Base-by-base conservation (phyloP, 1,140 invertebrate genomes). In the Cherax destructor region DNA sequence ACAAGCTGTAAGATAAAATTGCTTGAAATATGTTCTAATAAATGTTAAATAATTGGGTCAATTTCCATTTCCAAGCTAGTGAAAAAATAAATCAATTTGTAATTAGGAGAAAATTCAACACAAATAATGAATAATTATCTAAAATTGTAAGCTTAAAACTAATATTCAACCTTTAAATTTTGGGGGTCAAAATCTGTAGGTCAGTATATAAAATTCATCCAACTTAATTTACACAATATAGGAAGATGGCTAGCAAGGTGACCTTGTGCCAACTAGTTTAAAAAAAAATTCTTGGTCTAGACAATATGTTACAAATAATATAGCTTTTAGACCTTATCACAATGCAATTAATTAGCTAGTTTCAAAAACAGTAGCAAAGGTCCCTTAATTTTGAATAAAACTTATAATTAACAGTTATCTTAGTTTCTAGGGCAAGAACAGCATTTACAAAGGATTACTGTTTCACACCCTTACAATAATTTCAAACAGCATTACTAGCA, bases 1-100 rank as follows among this genome's bases (percentile, higher is more conserved):
- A 92, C 86, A 92, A 83, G 87, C 92, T 92, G 92, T 47, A 91
- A 87, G 30, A 30, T 69, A 80, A 91, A 78, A 30, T 52, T 50
- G 49, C 49, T 50, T 69, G 41, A 61, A 85, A 85, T 74, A 13
- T 47, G 47, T 24, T 24, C 41, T 50, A 50, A 56, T 56, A 56
- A n/a, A n/a, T 21, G 41, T 65, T n/a, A 18, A 50, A 49, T 41
- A 49, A 50, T 18, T 11, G 11, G 7, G 24, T 30, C n/a, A 74
- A 65, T 21, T 21, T 3, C 30, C n/a, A 30, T 30, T 74, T 74
- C n/a, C 21, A 21, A 74, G 69, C 21, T 1, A 7, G 6, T 74
- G 21, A 74, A 74, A 24, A 10, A 74, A 74, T 24, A 74, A n/a
- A 10, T 9, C 5, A 9, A 74, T 24, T 9, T 21, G 24, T 74